Conservation (phyloP, 2,113 vertebrate species). For the Camarhynchus parvulus region DNA sequence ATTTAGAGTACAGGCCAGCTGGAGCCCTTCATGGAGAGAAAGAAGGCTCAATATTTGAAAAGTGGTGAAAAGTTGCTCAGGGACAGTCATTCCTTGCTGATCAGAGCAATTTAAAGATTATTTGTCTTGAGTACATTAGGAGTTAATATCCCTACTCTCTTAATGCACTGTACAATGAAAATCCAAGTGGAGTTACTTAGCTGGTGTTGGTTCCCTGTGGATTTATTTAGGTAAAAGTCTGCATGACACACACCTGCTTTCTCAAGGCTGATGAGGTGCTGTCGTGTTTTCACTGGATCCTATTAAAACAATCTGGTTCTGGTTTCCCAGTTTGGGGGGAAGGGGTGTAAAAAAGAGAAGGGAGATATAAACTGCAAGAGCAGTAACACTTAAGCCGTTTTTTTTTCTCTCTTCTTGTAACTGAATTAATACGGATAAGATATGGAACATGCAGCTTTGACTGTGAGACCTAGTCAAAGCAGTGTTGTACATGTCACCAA, state of each 20-base stretch:
- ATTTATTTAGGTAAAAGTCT: not conserved
- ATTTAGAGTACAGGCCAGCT: not conserved
- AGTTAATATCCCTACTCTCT: slow-evolving; percentile 7
- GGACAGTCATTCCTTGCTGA: not conserved
- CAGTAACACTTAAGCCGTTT: not conserved
- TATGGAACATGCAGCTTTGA: not conserved
- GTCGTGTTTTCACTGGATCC: slow-evolving; percentile 20
- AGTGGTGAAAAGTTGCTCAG: not conserved
- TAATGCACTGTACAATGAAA: not conserved
- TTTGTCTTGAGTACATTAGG: not conserved
- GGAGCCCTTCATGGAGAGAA: not conserved
- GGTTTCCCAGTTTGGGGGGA: not conserved
- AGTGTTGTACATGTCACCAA: not conserved
- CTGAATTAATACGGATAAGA: not conserved
- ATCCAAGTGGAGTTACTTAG: slow-evolving; percentile 1
- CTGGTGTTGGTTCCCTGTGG: slow-evolving; percentile 36
- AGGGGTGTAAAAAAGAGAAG: not conserved
- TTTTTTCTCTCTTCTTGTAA: not conserved
- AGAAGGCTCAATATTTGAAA: not conserved
- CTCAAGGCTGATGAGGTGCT: slow-evolving; percentile 69
- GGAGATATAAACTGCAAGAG: not conserved
- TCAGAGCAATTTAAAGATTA: not conserved
- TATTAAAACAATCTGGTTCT: slow-evolving; percentile 51
- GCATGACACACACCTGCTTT: slow-evolving; percentile 65
- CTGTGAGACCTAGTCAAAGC: not conserved